Conservation (phyloP, 2,888 invertebrate species). For the Drosophila macrothrix region DNA sequence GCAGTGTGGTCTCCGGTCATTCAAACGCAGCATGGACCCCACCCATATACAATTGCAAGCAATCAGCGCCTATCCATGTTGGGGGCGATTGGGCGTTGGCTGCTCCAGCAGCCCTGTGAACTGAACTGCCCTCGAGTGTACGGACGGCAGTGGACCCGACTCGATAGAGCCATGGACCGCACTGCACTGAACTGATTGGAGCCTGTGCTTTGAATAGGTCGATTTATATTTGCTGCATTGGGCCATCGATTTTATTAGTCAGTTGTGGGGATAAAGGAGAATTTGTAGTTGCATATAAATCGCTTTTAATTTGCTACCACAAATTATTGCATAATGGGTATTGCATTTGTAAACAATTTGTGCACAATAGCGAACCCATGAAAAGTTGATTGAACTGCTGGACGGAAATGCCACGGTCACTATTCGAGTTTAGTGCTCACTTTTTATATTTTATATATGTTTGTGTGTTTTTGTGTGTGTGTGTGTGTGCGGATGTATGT, state of each 20-base stretch:
- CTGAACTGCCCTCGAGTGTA: constrained; percentile 51
- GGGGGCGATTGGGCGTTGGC: constrained; percentile 69
- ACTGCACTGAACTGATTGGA: constrained; percentile 17
- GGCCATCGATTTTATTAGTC: constrained; percentile 62
- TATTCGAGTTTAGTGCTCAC: constrained; percentile 23
- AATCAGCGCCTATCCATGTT: constrained; percentile 60
- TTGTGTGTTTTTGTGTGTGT: not conserved
- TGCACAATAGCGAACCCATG: constrained; percentile 63
- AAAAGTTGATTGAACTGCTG: constrained; percentile 73
- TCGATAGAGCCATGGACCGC: constrained; percentile 16
- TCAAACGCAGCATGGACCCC: constrained; percentile 70
- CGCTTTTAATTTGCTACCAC: constrained; percentile 72
- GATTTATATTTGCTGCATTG: constrained; percentile 66
- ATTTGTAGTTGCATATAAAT: constrained; percentile 64
- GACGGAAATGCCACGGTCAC: constrained; percentile 16
- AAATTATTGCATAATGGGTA: constrained; percentile 78
- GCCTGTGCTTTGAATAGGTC: constrained; percentile 41
- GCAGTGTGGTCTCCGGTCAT: constrained; percentile 76
- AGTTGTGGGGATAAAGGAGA: not conserved
- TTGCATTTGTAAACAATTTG: constrained; percentile 78
- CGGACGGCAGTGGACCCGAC: constrained; percentile 26
- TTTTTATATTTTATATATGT: constrained; percentile 1
- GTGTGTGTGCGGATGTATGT: constrained; percentile 2
- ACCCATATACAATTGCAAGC: constrained; percentile 70
- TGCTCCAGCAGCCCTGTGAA: constrained; percentile 27